phyloP scores from a whole-genome alignment of 2,797 vertebrate genomes.

The Dendrocincla fuliginosa region DNA sequence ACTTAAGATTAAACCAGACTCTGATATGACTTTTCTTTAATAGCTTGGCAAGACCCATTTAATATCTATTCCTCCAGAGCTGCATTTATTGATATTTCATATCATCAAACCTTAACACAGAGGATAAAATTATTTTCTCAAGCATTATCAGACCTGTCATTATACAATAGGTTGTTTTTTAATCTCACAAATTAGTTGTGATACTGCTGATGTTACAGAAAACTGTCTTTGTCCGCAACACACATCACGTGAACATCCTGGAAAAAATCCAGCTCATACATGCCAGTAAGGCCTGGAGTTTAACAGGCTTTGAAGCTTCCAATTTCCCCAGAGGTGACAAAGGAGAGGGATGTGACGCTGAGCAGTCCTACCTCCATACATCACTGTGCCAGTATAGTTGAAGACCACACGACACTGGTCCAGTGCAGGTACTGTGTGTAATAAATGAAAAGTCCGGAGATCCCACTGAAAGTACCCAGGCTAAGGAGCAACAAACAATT shows the following conservation, averaged over 20 bases:
- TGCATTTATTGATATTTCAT: not conserved
- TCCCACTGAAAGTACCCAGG: constrained; percentile 86
- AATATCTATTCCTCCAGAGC: not conserved
- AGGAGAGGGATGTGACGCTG: not conserved
- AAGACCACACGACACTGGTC: constrained; percentile 98
- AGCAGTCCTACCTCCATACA: constrained; percentile 91
- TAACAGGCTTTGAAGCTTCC: not conserved
- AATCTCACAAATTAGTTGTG: not conserved
- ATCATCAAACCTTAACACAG: not conserved
- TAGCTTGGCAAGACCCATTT: not conserved
- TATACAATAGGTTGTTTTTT: not conserved
- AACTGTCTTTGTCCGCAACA: not conserved
- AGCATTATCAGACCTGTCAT: not conserved
- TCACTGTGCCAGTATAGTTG: constrained; percentile 97
- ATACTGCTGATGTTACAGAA: not conserved
- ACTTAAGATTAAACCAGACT: not conserved
- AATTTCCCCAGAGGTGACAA: not conserved
- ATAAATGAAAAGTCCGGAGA: constrained; percentile 94
- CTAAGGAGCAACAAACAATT: constrained; percentile 75
- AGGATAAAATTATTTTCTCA: not conserved
- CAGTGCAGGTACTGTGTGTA: constrained; percentile 96
- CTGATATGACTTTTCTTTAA: not conserved
- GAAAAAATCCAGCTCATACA: not conserved
- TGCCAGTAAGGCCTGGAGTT: not conserved
- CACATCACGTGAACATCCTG: not conserved